A percentile compares a stretch with the other conserved stretches of the same genome.
Conservation (phyloP, 2,113 vertebrate genomes). For the Heteronetta atricapilla region DNA sequence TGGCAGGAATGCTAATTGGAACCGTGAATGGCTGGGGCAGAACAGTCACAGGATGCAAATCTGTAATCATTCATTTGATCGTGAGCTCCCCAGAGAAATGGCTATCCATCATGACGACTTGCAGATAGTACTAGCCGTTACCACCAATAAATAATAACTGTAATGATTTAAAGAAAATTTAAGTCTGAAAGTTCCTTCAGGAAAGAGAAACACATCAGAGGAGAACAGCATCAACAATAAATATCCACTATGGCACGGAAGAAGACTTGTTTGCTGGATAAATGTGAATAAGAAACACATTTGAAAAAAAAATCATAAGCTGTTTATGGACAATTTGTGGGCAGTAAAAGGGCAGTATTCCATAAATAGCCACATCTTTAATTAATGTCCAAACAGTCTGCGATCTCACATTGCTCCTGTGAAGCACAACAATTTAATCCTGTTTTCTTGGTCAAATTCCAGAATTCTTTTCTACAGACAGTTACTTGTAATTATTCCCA, state of each 20-base stretch:
- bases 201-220: conserved; percentile 29
- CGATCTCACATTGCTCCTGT: neutral
- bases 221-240: conserved; percentile 8
- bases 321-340: conserved; percentile 5
- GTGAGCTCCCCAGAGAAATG: neutral
- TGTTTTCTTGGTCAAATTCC: neutral
- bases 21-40: conserved; percentile 5
- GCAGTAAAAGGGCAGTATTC: conserved; percentile 17
- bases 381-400: conserved; percentile 4
- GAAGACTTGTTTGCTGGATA: neutral
- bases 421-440: neutral
- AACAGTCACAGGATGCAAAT: conserved; percentile 25
- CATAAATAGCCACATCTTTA: conserved; percentile 6
- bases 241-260: neutral
- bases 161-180: conserved; percentile 35
- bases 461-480: neutral
- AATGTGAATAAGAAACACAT: neutral
- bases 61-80: neutral
- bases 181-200: neutral
- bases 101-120: neutral
- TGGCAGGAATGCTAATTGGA: conserved; percentile 44
- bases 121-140: neutral
- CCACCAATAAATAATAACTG: conserved; percentile 48
- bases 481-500: conserved; percentile 37
- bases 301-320: conserved; percentile 1